Base-by-base conservation (phyloP, 2,888 invertebrate species). In the Lapara coniferarum region DNA sequence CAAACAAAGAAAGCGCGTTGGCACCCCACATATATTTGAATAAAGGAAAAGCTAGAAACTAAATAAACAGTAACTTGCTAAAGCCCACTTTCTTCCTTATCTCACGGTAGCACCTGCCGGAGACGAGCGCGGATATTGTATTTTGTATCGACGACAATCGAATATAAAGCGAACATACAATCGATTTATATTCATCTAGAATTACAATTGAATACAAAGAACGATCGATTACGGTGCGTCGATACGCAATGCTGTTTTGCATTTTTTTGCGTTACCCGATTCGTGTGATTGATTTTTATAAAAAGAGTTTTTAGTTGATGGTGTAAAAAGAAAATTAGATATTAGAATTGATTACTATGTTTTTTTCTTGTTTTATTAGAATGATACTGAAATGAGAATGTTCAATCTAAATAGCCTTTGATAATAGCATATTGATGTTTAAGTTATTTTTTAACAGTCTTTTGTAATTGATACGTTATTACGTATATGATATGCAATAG, bases 41-140 rank as follows among this genome's bases (percentile, higher is more conserved):
- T 63, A 59, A 59, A 63, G 68, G 58, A 69, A 69, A 69, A 44
- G 66, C 57, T 69, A 52, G 57, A 69, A 66, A 77, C 81, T 84
- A 83, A 83, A 81, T 79, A 83, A 81, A 80, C 78, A 74, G 76
- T 80, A 74, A 77, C 80, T 79, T 80, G 79, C 81, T 75, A 75
- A 71, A 79, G 72, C 73, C 80, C 74, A 82, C 85, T 84, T 83
- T 84, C 82, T 74, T 79, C 73, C 74, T 78, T 79, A 78, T 78
- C 78, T 66, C 67, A 66, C 16, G 49, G 67, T 72, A 71, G 74
- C 82, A 85, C 84, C 83, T 83, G 85, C 81, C 79, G 71, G 72
- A 74, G 73, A 76, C 74, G 75, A 71, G 76, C 73, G 71, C 74
- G 75, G 75, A 71, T 74, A 68, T 68, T 63, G 63, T 63, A 63